A percentile compares a stretch with the other conserved stretches of the same genome.
Conservation (phyloP, 2,797 vertebrate genomes). For the Podargus strigoides region DNA sequence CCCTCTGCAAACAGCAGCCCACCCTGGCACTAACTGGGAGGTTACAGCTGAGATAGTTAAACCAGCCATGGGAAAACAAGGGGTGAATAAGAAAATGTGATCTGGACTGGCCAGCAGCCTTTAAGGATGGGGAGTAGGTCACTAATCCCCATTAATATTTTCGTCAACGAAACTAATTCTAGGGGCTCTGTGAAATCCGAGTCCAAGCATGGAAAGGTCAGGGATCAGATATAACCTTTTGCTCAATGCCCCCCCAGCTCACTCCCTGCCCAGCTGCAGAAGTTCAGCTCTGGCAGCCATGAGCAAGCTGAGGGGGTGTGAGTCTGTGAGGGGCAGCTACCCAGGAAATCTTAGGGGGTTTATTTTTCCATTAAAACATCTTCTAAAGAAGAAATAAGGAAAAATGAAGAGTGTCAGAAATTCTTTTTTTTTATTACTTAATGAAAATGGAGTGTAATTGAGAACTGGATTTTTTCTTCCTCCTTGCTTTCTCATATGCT, state of each 20-base stretch:
- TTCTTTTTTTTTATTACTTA: conserved; percentile 23
- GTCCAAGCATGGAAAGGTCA: conserved; percentile 39
- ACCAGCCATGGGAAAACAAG: accelerated
- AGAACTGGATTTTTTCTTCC: conserved; percentile 7
- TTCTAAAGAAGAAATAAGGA: not conserved
- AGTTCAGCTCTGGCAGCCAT: not conserved
- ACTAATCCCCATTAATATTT: conserved; percentile 7
- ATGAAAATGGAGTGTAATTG: conserved; percentile 21
- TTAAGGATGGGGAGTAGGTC: not conserved
- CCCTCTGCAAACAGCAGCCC: not conserved
- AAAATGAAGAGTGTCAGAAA: no score
- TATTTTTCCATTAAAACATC: not conserved
- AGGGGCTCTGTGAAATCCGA: conserved; percentile 31
- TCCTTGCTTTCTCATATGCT: not conserved
- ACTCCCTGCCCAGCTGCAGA: not conserved
- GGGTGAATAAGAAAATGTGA: not conserved
- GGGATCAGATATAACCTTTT: conserved; percentile 46
- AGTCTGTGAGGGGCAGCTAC: not conserved
- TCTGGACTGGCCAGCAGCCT: not conserved
- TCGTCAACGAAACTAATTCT: not conserved
- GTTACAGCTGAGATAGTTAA: not conserved
- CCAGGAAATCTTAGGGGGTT: not conserved
- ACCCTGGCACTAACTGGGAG: not conserved
- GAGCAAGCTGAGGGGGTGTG: not conserved
- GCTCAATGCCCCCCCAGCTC: not conserved